Percentiles rank a stretch among this genome's conserved stretches.
Evolutionary conservation across 2,888 invertebrate species (phyloP).

Genomic region (Noctua fimbriata): DNA sequence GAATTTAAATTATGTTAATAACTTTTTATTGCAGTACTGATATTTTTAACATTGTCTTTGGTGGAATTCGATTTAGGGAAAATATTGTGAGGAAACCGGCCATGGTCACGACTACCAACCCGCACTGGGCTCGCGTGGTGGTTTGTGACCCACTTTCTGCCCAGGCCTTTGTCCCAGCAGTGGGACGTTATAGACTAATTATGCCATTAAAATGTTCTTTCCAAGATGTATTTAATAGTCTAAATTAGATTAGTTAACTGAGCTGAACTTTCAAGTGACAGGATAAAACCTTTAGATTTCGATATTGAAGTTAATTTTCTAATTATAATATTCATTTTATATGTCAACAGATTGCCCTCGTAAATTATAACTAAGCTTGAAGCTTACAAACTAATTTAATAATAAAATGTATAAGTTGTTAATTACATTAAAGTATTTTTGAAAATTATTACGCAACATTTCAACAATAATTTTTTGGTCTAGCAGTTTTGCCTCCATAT

Average conservation of each 20-base stretch:
- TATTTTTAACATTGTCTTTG: not conserved
- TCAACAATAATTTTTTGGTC: not conserved
- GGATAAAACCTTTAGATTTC: slow-evolving; percentile 19
- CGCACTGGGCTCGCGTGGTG: not conserved
- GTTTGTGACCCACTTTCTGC: no score
- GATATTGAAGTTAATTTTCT: slow-evolving; percentile 38
- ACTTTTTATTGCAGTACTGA: slow-evolving; percentile 11
- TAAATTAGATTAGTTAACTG: slow-evolving; percentile 14
- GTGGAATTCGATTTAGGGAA: not conserved
- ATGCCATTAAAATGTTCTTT: not conserved
- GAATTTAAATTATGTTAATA: slow-evolving; percentile 4
- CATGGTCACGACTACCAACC: not conserved
- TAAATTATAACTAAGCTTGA: slow-evolving; percentile 38
- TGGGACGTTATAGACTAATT: not conserved
- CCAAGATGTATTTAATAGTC: not conserved
- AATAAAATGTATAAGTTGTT: not conserved
- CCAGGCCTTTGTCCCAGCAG: not conserved
- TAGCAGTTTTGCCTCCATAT: not conserved
- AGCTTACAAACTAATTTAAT: slow-evolving; percentile 3
- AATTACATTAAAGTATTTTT: not conserved
- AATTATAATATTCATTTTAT: slow-evolving; percentile 29
- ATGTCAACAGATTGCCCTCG: slow-evolving; percentile 26
- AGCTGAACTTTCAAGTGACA: slow-evolving; percentile 28
- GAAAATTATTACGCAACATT: not conserved
- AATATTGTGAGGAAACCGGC: no score